phyloP scores from a whole-genome alignment of 2,113 vertebrate species.

The Halichoerus grypus region DNA sequence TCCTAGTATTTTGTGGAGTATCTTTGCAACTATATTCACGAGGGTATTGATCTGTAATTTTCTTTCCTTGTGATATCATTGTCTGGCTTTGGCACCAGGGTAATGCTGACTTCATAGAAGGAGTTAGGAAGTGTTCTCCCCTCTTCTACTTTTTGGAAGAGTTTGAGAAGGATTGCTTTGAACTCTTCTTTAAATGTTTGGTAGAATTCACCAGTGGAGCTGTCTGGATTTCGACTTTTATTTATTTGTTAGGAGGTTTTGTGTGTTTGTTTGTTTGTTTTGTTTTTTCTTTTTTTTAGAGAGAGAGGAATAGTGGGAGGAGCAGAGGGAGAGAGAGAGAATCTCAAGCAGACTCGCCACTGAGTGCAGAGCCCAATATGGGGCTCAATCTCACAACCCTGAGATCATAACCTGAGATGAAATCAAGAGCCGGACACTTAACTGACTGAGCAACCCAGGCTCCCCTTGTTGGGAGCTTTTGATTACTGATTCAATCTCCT shows the following conservation, averaged over 20 bases:
- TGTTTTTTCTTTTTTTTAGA: too few species aligned
- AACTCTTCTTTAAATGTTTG: neutral
- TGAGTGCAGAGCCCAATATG: too few species aligned
- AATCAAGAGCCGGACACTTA: too few species aligned
- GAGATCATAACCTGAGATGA: too few species aligned
- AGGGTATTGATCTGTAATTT: neutral
- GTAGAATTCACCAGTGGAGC: neutral
- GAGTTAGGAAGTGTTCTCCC: neutral
- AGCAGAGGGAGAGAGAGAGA: too few species aligned
- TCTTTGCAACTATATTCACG: neutral
- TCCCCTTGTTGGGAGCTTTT: neutral
- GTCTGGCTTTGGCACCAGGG: neutral
- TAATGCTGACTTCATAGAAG: neutral
- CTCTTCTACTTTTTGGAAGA: neutral
- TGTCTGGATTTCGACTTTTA: neutral
- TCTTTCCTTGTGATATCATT: neutral
- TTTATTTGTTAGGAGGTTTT: neutral
- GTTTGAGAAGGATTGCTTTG: neutral
- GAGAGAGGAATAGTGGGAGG: too few species aligned
- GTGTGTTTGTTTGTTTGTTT: too few species aligned
- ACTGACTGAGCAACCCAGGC: neutral
- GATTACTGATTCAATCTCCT: neutral
- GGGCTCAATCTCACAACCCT: too few species aligned
- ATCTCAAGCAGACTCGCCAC: too few species aligned
- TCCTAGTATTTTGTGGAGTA: neutral